Percentiles rank a stretch among this genome's conserved stretches.
Conservation (phyloP, 2,888 invertebrate species). For the Meteorus cinctellus region DNA sequence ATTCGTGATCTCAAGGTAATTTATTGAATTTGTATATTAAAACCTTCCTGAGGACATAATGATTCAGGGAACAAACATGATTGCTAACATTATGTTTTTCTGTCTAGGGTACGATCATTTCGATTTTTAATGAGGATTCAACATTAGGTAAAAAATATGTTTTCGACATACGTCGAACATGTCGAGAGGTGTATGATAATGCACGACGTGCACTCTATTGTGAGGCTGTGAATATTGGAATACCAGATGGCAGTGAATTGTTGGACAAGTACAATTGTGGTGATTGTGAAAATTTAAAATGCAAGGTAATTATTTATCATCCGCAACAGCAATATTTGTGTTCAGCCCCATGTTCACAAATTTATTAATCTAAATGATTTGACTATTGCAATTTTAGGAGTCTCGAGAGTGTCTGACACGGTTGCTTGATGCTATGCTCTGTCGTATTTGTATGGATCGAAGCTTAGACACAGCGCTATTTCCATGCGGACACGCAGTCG, state of each 20-base stretch:
- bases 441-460: conserved; percentile 91
- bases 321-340: not conserved
- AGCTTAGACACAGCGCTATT: conserved; percentile 88
- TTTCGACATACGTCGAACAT: conserved; percentile 91
- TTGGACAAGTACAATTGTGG: conserved; percentile 65
- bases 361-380: not conserved
- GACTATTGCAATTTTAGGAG: conserved; percentile 68
- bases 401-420: conserved; percentile 76
- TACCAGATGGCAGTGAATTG: conserved; percentile 67
- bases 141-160: conserved; percentile 91
- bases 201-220: conserved; percentile 84
- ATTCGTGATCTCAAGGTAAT: conserved; percentile 87
- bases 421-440: conserved; percentile 82
- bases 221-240: conserved; percentile 65
- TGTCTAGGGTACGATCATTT: conserved; percentile 86
- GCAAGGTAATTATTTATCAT: conserved; percentile 62
- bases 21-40: not conserved
- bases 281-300: conserved; percentile 69
- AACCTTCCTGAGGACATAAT: too few relatives aligned
- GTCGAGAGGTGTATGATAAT: conserved; percentile 92
- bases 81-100: not conserved
- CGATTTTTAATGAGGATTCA: conserved; percentile 92
- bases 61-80: not conserved
- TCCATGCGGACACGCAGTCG: conserved; percentile 91
- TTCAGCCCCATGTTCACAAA: not conserved